Evolutionary conservation across 2,113 vertebrate species (phyloP), one percentile per base, ranked within the genome.

Genomic region (Ploceus nigricollis): DNA sequence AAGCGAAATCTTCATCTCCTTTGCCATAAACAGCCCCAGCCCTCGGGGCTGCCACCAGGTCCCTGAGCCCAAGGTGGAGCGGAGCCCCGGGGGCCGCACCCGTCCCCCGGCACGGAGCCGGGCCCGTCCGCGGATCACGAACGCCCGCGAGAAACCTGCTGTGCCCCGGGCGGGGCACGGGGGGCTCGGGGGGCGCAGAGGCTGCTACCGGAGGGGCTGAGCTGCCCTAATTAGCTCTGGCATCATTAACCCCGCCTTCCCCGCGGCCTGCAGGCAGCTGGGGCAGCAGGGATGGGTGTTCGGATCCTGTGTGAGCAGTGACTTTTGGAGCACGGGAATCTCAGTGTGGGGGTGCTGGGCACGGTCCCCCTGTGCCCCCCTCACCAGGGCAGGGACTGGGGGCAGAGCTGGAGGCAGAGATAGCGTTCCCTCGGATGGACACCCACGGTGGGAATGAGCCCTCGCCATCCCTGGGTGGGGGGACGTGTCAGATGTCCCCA

Each of bases 171-270:
- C n/a, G 39, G 73, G 82, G 37, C 63, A 9, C 9, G 6, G 83
- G 57, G 66, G 66, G 54, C 60, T 83, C 69, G 9, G 7, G 24
- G 77, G 85, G 73, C 6, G 0, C 92, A 11, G 4, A 27, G 57
- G 28, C 73, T 7, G 58, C 45, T 4, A 13, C 82, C 60, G 5
- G 40, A 77, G 88, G 69, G 81, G 90, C 72, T 4, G 11, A 82
- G 93, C 60, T 89, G 93, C 88, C 84, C 94, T 91, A 73, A 93
- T 95, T 93, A 95, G 47, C 65, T 44, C 9, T 48, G 82, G n/a
- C 51, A 2, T 93, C 60, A 1, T 95, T 84, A 94, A 91, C 42
- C 24, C 53, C 53, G 60, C 75, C 30, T 35, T 80, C 47, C 42
- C 78, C 5, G 60, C 1, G 5, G 2, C 1, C 9, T 5, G 57